Conservation (phyloP, 2,113 vertebrate species). For the Eonycteris spelaea region DNA sequence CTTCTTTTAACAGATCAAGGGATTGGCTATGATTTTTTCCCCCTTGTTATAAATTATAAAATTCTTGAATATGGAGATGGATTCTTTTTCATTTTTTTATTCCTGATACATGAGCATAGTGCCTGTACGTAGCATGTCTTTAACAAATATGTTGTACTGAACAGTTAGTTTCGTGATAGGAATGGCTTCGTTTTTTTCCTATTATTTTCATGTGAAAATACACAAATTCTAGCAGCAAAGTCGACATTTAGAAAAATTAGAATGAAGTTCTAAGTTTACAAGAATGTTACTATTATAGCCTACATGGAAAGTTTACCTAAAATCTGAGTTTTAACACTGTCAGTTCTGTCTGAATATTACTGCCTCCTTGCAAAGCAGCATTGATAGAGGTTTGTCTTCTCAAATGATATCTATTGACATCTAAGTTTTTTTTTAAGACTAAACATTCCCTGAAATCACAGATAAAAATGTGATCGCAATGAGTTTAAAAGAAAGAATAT, state of each 20-base stretch:
- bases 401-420: background rate
- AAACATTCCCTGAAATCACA: slow-evolving; percentile 25
- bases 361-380: background rate
- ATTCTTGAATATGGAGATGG: background rate
- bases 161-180: background rate
- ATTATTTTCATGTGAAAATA: background rate
- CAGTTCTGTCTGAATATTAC: background rate
- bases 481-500: background rate
- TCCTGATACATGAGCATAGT: background rate
- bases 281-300: slow-evolving; percentile 12
- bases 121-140: background rate
- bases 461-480: background rate
- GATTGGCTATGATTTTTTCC: background rate
- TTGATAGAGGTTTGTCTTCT: slow-evolving; percentile 19
- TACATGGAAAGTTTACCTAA: slow-evolving; percentile 35
- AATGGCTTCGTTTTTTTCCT: background rate
- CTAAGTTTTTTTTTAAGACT: background rate
- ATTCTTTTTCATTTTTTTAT: background rate
- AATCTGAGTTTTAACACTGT: background rate
- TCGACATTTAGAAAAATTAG: background rate
- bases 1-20: background rate
- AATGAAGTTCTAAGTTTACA: slow-evolving; percentile 34
- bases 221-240: background rate
- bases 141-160: background rate
- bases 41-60: background rate